Percentiles rank a stretch among this genome's conserved stretches.
These are phyloP conservation scores for Synanthedon tipuliformis DNA, from an alignment of 2,888 invertebrate genomes.

Conservation along the genomic window DNA sequence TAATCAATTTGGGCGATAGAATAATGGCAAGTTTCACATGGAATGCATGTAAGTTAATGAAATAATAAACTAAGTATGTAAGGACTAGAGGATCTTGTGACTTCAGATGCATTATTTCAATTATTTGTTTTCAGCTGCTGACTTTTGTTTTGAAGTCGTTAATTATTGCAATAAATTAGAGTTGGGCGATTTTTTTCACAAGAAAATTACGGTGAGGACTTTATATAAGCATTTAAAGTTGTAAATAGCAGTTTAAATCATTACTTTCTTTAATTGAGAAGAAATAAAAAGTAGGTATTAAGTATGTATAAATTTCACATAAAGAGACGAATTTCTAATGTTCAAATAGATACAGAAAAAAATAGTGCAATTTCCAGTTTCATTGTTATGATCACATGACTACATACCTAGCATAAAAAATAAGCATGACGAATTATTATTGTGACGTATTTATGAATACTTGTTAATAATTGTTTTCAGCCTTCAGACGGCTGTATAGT, in stretches of 20 bases:
- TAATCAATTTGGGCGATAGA: background rate
- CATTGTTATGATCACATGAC: too few species aligned
- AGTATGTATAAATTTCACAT: too few species aligned
- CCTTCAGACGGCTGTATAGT: slow-evolving; percentile 14
- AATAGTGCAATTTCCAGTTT: too few species aligned
- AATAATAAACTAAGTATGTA: too few species aligned
- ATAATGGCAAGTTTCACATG: background rate
- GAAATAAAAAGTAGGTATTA: too few species aligned
- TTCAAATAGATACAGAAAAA: too few species aligned
- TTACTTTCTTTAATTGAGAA: too few species aligned
- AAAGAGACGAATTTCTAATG: too few species aligned
- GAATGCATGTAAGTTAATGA: background rate
- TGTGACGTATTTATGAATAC: background rate
- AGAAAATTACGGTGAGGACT: slow-evolving; percentile 21
- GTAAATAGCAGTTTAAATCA: background rate
- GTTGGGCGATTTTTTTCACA: slow-evolving; percentile 4
- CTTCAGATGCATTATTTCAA: too few species aligned
- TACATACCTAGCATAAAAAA: too few species aligned
- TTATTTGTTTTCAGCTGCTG: slow-evolving; percentile 16
- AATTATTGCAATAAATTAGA: slow-evolving; percentile 20
- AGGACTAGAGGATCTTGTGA: too few species aligned
- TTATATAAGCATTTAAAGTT: background rate
- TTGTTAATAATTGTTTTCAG: slow-evolving; percentile 13
- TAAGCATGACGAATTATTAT: too few species aligned
- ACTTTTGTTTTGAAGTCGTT: slow-evolving; percentile 17